Conservation (phyloP, 2,888 invertebrate species). For the Cerastoderma edule region DNA sequence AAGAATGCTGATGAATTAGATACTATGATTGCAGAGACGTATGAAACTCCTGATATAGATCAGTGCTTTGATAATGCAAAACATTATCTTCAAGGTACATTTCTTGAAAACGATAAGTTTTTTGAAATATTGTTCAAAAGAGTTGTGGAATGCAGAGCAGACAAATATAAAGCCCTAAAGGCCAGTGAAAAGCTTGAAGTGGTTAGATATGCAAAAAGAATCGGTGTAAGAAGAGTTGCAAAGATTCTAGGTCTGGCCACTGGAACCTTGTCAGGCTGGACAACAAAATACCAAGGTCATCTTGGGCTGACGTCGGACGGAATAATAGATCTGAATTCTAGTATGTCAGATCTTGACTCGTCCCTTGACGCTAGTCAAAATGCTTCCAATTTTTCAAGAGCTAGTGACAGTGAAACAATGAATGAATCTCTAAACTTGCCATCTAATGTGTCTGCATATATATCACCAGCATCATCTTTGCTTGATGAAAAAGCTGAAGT, state of each 20-base stretch:
- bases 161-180: constrained; percentile 57
- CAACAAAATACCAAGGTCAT: constrained; percentile 48
- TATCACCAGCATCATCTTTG: constrained; percentile 13
- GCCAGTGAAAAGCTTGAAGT: constrained; percentile 59
- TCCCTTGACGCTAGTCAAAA: background rate
- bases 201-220: constrained; percentile 49
- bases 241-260: constrained; percentile 59
- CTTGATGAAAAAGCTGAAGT: constrained; percentile 55
- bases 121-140: constrained; percentile 54
- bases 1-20: constrained; percentile 44
- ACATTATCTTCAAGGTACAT: constrained; percentile 37
- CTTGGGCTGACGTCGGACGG: constrained; percentile 29
- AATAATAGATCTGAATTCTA: constrained; percentile 3
- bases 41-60: constrained; percentile 44
- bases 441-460: background rate
- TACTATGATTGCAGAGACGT: constrained; percentile 47
- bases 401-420: too few species aligned
- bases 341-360: constrained; percentile 7
- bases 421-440: background rate
- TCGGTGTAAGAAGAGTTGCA: constrained; percentile 53
- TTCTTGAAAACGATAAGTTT: constrained; percentile 41
- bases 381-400: background rate
- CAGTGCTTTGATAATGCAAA: constrained; percentile 51
- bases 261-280: constrained; percentile 60
- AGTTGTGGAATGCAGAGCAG: constrained; percentile 37